Conservation (phyloP, 2,113 vertebrate species). For the Seriola quinqueradiata region DNA sequence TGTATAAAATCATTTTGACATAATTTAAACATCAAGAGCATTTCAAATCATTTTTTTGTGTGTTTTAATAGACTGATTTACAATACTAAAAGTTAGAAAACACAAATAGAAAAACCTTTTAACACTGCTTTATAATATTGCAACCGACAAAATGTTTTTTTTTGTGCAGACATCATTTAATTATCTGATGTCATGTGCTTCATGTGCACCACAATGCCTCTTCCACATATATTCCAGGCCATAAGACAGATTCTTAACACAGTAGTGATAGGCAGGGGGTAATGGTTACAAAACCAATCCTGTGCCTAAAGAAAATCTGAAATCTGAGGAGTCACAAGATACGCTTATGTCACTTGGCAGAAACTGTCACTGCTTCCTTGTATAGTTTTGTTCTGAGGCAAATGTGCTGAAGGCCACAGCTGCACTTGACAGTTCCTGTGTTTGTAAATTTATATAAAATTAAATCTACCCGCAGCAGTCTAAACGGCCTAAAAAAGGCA, state of each 20-base stretch:
- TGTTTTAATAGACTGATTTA: no score
- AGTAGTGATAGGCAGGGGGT: neutral
- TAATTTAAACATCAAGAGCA: no score
- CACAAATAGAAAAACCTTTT: neutral
- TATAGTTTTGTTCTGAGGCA: neutral
- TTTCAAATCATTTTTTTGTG: no score
- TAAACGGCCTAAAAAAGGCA: neutral
- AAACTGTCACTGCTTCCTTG: neutral
- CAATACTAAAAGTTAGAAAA: neutral
- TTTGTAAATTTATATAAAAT: neutral
- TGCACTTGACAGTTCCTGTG: neutral
- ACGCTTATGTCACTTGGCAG: neutral
- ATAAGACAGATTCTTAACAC: neutral
- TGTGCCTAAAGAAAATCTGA: neutral
- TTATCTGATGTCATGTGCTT: neutral
- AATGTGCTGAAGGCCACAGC: neutral
- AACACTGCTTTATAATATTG: neutral
- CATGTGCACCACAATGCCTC: neutral
- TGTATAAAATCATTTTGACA: no score
- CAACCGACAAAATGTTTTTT: neutral
- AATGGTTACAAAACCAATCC: conserved; percentile 3
- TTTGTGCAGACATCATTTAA: neutral
- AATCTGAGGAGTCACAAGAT: neutral
- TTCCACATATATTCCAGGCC: neutral
- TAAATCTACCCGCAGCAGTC: neutral